Evolutionary conservation across 2,888 invertebrate species (phyloP), one percentile per base, ranked within the genome.

Genomic region (Priapulus caudatus): DNA sequence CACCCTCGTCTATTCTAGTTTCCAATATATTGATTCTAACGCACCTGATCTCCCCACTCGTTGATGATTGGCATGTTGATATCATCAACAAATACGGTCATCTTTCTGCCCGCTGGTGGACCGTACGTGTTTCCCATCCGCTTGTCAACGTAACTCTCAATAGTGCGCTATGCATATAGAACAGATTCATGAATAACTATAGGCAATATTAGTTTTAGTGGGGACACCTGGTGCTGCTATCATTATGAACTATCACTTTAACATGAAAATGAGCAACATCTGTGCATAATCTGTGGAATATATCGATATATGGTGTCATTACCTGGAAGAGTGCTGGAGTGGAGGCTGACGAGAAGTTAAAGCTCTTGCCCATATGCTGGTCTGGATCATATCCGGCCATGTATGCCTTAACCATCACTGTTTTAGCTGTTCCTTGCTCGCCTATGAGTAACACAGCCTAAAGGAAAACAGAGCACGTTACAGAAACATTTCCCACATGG

Each of bases 21-120:
- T n/a, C n/a, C n/a, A n/a, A n/a, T n/a, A n/a, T n/a, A n/a, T n/a
- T n/a, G n/a, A n/a, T 16, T 15, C 18, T 19, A 52, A 43, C 45
- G 48, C 45, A 71, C 81, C 78, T 90, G 90, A 74, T 90, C 89
- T 19, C 89, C 89, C 89, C 89, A 90, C 62, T 82, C 86, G 67
- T 90, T 90, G 23, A 90, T 82, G 1, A 85, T 77, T 0, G 90
- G 89, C 89, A 90, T 89, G 67, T 88, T 90, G 61, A 90, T 84
- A 60, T 90, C 90, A 66, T 90, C 90, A 24, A 90, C 82, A 65
- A 90, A 90, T n/a, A 90, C 77, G 0, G 86, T 85, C 82, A 90
- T 83, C 24, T 79, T 77, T 62, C 84, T 79, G 24, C 85, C 85
- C 22, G 83, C 82, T 0, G 88, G 85, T 0, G 90, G 89, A 0